phyloP scores from a whole-genome alignment of 2,888 invertebrate genomes.

The Cephus spinipes region DNA sequence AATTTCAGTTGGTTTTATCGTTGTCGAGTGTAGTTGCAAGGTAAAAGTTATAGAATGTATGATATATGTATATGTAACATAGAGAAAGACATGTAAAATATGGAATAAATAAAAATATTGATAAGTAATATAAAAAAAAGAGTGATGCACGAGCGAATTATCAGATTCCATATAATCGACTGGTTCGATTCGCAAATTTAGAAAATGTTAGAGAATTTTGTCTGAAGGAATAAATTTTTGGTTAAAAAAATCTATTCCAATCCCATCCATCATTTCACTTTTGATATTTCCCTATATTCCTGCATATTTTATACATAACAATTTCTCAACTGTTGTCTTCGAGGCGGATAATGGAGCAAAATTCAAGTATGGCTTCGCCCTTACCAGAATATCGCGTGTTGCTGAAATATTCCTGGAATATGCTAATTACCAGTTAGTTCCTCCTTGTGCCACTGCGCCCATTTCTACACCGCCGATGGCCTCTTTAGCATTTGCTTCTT shows the following conservation, averaged over 20 bases:
- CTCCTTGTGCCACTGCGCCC: slow-evolving; percentile 47
- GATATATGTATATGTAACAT: background rate
- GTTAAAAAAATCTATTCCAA: background rate
- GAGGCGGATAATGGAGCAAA: background rate
- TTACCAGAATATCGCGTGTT: slow-evolving; percentile 51
- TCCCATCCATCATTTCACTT: background rate
- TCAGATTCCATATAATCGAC: background rate
- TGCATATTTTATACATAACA: background rate
- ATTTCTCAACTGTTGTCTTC: background rate
- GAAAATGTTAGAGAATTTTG: background rate
- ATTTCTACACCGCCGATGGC: slow-evolving; percentile 37
- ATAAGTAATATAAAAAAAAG: background rate
- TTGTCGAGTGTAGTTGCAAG: background rate
- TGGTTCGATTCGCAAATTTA: background rate
- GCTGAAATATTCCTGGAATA: slow-evolving; percentile 55
- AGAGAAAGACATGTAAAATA: background rate
- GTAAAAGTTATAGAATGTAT: background rate
- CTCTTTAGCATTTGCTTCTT: slow-evolving; percentile 23
- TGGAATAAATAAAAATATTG: background rate
- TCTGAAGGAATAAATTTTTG: background rate
- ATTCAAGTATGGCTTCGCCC: background rate
- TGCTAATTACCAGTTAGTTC: slow-evolving; percentile 52
- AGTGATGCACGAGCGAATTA: background rate
- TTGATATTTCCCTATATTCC: background rate
- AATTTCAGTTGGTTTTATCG: background rate